phyloP scores from a whole-genome alignment of 2,113 vertebrate genomes.

The Zosterops borbonicus region DNA sequence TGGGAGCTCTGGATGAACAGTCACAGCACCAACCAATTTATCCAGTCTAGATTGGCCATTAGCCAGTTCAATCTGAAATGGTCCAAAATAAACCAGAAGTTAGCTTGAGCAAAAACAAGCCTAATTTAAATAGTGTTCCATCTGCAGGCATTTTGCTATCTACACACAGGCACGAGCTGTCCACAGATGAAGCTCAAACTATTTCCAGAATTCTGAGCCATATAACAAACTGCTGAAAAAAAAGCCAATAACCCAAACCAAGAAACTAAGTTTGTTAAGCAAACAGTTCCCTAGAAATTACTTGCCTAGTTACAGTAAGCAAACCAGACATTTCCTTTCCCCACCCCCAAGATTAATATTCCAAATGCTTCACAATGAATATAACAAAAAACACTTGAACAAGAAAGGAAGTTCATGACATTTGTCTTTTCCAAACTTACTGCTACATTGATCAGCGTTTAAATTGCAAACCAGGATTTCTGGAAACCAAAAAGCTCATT shows the following conservation, averaged over 20 bases:
- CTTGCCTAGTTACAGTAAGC: neutral
- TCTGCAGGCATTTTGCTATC: neutral
- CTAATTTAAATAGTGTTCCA: neutral
- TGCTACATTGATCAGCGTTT: neutral
- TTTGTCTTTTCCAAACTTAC: neutral
- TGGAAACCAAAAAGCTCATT: neutral
- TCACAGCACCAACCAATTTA: slow-evolving; percentile 13
- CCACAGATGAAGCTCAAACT: neutral
- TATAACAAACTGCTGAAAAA: neutral
- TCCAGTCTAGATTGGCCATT: neutral
- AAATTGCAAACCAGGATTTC: neutral
- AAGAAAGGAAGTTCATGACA: neutral
- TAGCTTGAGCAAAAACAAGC: neutral
- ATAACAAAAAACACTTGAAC: slow-evolving; percentile 9
- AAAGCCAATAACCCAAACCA: neutral
- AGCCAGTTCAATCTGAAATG: neutral
- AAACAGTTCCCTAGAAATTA: neutral
- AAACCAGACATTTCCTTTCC: slow-evolving; percentile 20
- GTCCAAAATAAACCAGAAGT: slow-evolving; percentile 2
- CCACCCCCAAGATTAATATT: slow-evolving; percentile 1
- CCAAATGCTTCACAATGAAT: neutral
- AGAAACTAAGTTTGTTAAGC: neutral
- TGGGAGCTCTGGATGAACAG: neutral
- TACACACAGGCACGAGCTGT: neutral
- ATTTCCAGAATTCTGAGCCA: neutral